phyloP scores from a whole-genome alignment of 2,113 vertebrate species.

The Pachycephala philippinensis region DNA sequence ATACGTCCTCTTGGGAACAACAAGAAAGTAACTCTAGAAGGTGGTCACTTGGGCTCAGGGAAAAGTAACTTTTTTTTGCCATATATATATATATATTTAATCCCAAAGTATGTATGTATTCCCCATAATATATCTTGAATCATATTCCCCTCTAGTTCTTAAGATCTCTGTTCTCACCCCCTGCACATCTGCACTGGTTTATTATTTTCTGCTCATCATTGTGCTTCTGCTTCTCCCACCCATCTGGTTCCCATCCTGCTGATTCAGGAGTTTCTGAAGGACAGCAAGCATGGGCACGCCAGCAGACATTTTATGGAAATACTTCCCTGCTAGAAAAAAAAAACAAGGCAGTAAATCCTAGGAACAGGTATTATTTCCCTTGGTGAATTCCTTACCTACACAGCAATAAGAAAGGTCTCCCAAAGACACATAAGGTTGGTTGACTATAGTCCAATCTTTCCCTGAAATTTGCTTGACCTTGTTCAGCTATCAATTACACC shows the following conservation, averaged over 20 bases:
- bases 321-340: background rate
- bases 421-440: background rate
- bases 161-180: background rate
- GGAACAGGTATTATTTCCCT: background rate
- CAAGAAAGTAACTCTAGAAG: background rate
- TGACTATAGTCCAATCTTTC: background rate
- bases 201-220: background rate
- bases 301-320: background rate
- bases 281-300: background rate
- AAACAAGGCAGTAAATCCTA: background rate
- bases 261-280: background rate
- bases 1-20: background rate
- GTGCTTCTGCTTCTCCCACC: background rate
- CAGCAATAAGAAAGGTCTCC: background rate
- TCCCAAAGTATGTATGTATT: background rate
- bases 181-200: background rate
- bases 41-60: background rate
- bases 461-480: background rate
- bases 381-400: background rate
- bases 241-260: background rate
- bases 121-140: background rate
- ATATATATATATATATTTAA: background rate
- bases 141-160: background rate
- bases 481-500: background rate
- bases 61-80: background rate